These are phyloP conservation scores for Aphidius colemani DNA, from an alignment of 2,888 invertebrate species.

Conservation along the genomic window DNA sequence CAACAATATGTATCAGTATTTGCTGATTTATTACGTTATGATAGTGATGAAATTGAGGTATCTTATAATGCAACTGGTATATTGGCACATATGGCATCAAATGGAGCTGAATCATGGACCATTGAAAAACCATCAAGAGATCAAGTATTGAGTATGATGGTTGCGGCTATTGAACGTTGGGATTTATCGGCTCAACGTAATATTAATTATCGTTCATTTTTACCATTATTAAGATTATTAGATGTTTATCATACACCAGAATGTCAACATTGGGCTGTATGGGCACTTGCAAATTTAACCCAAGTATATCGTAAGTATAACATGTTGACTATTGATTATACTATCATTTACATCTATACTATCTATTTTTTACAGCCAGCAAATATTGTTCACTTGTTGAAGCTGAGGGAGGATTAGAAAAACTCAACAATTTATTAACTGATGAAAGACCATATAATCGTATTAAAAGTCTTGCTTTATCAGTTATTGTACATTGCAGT, in stretches of 20 bases:
- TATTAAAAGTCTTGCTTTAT: constrained; percentile 72
- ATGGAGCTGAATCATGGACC: constrained; percentile 84
- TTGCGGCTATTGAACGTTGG: constrained; percentile 86
- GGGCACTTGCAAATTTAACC: constrained; percentile 96
- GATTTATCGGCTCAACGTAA: constrained; percentile 84
- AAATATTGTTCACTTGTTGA: constrained; percentile 91
- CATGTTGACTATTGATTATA: no score
- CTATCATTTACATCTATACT: no score
- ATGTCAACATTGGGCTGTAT: constrained; percentile 95
- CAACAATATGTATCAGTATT: constrained; percentile 84
- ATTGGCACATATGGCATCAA: constrained; percentile 92
- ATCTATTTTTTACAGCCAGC: constrained; percentile 68
- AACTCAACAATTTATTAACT: constrained; percentile 70
- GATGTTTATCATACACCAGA: constrained; percentile 84
- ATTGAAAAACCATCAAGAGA: constrained; percentile 73
- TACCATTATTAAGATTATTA: constrained; percentile 87
- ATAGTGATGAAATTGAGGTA: constrained; percentile 93
- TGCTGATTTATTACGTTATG: constrained; percentile 80
- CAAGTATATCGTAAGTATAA: constrained; percentile 89
- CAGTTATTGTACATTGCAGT: constrained; percentile 71
- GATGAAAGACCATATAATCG: constrained; percentile 68
- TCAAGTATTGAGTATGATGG: constrained; percentile 76
- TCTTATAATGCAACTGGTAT: constrained; percentile 97
- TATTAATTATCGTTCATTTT: constrained; percentile 96
- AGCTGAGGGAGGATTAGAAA: constrained; percentile 80